Conservation (phyloP, 2,797 vertebrate species). For the Aratinga solstitialis region DNA sequence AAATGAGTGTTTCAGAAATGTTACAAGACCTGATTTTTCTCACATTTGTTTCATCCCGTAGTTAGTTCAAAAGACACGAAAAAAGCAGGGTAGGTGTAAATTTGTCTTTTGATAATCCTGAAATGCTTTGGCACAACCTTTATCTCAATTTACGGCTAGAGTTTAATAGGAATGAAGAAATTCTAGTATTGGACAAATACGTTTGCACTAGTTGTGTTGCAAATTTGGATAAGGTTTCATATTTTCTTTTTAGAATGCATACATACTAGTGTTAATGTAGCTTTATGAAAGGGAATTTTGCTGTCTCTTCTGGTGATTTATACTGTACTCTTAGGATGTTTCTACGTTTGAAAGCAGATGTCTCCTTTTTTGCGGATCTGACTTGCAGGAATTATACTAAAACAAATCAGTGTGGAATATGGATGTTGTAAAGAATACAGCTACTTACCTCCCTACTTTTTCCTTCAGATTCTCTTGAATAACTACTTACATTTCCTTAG, state of each 20-base stretch:
- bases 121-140: conserved; percentile 26
- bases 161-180: conserved; percentile 2
- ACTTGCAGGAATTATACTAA: neutral
- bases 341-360: neutral
- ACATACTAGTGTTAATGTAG: neutral
- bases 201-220: neutral
- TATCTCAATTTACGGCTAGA: conserved; percentile 17
- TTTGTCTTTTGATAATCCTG: conserved; percentile 14
- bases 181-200: neutral
- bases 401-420: neutral
- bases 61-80: neutral
- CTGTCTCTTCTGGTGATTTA: neutral
- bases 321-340: neutral
- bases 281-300: neutral
- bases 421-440: neutral
- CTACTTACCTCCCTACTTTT: neutral
- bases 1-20: neutral
- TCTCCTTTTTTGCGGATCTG: neutral
- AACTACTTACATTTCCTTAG: neutral
- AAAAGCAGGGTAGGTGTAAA: neutral
- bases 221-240: neutral
- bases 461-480: neutral
- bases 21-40: neutral
- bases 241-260: neutral
- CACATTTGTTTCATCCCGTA: neutral